These are phyloP conservation scores for Iselma pallidipennis DNA, from an alignment of 2,888 invertebrate genomes.

Conservation along the genomic window DNA sequence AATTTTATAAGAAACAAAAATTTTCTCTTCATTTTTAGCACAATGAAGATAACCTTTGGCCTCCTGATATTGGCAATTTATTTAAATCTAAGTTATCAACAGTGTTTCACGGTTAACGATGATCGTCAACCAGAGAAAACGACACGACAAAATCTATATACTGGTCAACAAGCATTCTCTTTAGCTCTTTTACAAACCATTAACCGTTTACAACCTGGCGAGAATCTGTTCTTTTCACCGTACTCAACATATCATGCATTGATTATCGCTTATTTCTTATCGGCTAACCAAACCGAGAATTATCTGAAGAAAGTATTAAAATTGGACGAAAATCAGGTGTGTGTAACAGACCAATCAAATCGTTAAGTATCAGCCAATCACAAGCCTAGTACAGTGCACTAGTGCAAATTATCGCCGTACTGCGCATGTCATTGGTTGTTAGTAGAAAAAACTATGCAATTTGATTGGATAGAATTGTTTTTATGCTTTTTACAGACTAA, in stretches of 20 bases:
- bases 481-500: conserved; percentile 60
- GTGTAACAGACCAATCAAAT: too few species aligned
- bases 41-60: conserved; percentile 56
- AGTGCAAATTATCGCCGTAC: too few species aligned
- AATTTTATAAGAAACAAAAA: background rate
- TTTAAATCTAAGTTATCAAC: conserved; percentile 39
- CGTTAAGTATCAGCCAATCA: too few species aligned
- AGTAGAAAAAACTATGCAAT: too few species aligned
- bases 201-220: conserved; percentile 65
- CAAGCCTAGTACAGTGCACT: too few species aligned
- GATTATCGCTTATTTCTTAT: conserved; percentile 76
- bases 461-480: background rate
- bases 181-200: conserved; percentile 70
- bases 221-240: conserved; percentile 87
- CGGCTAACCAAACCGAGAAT: conserved; percentile 71
- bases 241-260: conserved; percentile 84
- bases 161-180: conserved; percentile 70
- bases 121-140: conserved; percentile 33
- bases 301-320: conserved; percentile 66
- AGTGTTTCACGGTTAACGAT: conserved; percentile 60
- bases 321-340: conserved; percentile 63
- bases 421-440: too few species aligned
- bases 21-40: conserved; percentile 12
- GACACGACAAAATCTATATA: conserved; percentile 57
- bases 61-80: conserved; percentile 36